A percentile compares a stretch with the other conserved stretches of the same genome.
These are phyloP conservation scores for Regulus satrapa DNA, from an alignment of 2,113 vertebrate species.

Conservation along the genomic window DNA sequence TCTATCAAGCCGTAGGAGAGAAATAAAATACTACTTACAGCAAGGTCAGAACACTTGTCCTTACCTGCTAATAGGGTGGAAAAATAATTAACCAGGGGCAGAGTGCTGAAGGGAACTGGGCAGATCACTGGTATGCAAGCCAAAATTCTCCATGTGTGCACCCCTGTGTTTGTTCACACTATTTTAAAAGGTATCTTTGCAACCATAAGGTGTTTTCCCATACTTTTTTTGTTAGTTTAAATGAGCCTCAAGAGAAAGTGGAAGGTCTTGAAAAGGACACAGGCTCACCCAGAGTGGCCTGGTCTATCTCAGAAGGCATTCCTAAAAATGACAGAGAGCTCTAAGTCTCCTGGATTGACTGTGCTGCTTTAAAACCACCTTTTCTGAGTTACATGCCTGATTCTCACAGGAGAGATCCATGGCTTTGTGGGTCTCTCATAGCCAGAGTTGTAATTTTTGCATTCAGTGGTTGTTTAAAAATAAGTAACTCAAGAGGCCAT, in stretches of 20 bases:
- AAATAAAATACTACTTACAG: neutral
- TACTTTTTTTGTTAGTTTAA: neutral
- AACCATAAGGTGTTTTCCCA: neutral
- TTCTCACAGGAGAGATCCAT: neutral
- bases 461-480: neutral
- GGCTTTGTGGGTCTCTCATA: neutral
- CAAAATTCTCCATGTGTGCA: neutral
- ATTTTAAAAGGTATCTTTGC: neutral
- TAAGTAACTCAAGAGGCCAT: neutral
- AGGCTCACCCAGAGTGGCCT: neutral
- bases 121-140: neutral
- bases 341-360: neutral
- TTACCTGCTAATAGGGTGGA: neutral
- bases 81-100: neutral
- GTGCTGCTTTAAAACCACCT: neutral
- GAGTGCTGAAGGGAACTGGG: neutral
- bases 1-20: neutral
- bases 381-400: neutral
- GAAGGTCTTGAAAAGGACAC: neutral
- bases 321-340: neutral
- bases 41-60: neutral
- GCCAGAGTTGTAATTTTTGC: neutral
- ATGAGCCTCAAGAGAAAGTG: neutral
- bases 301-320: neutral
- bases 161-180: neutral